Evolutionary conservation across 2,888 invertebrate genomes (phyloP).

Genomic region (Pyrochroa serraticornis): DNA sequence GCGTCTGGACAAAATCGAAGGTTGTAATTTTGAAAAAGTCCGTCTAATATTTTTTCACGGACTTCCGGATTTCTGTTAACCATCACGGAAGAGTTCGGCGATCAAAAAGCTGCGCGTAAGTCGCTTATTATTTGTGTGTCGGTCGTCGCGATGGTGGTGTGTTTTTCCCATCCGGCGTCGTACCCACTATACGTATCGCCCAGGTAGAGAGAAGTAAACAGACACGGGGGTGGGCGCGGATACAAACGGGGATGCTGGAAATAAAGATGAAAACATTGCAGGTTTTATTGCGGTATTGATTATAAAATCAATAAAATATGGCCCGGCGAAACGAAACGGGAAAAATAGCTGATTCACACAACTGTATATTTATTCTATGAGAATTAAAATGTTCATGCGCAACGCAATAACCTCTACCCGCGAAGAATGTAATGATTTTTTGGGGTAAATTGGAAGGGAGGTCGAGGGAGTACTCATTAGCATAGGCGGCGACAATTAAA

Average conservation of each 20-base stretch:
- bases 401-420: conserved; percentile 65
- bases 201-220: conserved; percentile 29
- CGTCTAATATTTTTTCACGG: no score
- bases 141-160: not conserved
- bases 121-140: no score
- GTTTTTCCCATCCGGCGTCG: conserved; percentile 14
- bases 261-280: conserved; percentile 62
- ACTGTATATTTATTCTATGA: conserved; percentile 55
- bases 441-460: conserved; percentile 71
- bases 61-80: no score
- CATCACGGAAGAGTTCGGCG: no score
- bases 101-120: no score
- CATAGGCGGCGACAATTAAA: conserved; percentile 52
- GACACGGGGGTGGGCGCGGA: conserved; percentile 25
- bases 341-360: conserved; percentile 58
- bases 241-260: conserved; percentile 54
- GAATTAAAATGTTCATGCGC: conserved; percentile 60
- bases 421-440: conserved; percentile 84
- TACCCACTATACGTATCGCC: not conserved
- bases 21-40: no score
- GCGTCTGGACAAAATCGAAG: no score
- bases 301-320: conserved; percentile 63
- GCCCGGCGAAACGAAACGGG: conserved; percentile 56
- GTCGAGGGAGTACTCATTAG: conserved; percentile 58
- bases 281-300: conserved; percentile 63